These are phyloP conservation scores for Zoanthus sansibaricus DNA, from an alignment of 92 coral and sea anemone species.

Conservation along the genomic window DNA sequence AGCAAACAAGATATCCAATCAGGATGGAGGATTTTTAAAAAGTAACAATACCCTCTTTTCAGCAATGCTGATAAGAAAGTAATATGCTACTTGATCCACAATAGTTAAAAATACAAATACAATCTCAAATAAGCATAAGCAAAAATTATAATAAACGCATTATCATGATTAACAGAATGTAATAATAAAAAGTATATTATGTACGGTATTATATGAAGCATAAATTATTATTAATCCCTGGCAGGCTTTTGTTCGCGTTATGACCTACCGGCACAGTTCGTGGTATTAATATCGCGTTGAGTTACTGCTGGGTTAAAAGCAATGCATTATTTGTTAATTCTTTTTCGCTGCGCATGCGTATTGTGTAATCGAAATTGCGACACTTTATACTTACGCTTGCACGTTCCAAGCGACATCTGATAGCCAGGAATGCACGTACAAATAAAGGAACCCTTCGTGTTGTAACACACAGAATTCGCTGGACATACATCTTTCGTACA, in stretches of 20 bases:
- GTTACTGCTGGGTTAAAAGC: neutral
- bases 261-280: neutral
- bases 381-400: slow-evolving; percentile 73
- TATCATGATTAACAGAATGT: neutral
- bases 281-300: neutral
- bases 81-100: neutral
- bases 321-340: neutral
- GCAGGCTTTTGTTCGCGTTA: neutral
- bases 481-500: slow-evolving; percentile 84
- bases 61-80: neutral
- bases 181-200: neutral
- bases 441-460: slow-evolving; percentile 82
- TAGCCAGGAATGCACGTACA: slow-evolving; percentile 90
- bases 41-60: neutral
- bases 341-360: neutral
- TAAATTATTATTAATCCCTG: neutral
- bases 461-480: slow-evolving; percentile 79
- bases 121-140: too few relatives aligned
- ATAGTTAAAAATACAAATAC: neutral
- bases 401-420: slow-evolving; percentile 72
- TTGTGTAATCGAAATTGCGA: neutral
- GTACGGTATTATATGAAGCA: neutral
- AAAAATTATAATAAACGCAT: neutral
- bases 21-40: neutral
- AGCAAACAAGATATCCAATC: neutral